Evolutionary conservation across 2,113 vertebrate genomes (phyloP).

Genomic region (Hemichromis elongatus): DNA sequence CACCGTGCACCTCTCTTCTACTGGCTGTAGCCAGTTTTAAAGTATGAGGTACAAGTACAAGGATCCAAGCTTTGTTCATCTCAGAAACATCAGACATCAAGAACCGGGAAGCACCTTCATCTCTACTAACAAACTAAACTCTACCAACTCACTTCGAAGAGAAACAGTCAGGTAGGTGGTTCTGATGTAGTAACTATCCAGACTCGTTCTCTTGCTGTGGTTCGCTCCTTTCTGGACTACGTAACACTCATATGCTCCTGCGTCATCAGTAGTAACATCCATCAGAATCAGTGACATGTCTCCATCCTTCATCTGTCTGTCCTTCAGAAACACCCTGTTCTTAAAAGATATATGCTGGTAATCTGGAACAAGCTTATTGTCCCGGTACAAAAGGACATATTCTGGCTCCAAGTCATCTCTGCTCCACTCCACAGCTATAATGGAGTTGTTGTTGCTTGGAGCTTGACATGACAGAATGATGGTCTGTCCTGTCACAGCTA

Average conservation of each 20-base stretch:
- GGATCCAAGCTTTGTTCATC: too few species aligned
- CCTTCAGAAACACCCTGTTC: rapidly evolving
- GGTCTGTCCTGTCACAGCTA: background rate
- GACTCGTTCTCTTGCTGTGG: too few species aligned
- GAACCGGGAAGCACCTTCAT: too few species aligned
- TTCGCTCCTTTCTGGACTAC: rapidly evolving
- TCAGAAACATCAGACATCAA: too few species aligned
- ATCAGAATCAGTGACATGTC: too few species aligned
- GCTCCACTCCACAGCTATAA: background rate
- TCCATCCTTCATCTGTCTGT: background rate
- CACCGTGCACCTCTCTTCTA: too few species aligned
- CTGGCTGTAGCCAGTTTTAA: too few species aligned
- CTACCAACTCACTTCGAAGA: too few species aligned
- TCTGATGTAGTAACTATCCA: rapidly evolving
- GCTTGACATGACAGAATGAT: rapidly evolving
- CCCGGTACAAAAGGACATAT: rapidly evolving
- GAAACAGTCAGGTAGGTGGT: rapidly evolving
- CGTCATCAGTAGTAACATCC: too few species aligned
- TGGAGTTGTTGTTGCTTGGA: background rate
- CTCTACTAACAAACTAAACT: too few species aligned
- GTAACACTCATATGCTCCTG: too few species aligned
- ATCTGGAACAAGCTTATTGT: background rate
- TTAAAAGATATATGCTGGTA: background rate
- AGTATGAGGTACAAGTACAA: too few species aligned
- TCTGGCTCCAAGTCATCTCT: background rate